Evolutionary conservation across 2,888 invertebrate species (phyloP).

Genomic region (Drepanosiphum platanoidis): DNA sequence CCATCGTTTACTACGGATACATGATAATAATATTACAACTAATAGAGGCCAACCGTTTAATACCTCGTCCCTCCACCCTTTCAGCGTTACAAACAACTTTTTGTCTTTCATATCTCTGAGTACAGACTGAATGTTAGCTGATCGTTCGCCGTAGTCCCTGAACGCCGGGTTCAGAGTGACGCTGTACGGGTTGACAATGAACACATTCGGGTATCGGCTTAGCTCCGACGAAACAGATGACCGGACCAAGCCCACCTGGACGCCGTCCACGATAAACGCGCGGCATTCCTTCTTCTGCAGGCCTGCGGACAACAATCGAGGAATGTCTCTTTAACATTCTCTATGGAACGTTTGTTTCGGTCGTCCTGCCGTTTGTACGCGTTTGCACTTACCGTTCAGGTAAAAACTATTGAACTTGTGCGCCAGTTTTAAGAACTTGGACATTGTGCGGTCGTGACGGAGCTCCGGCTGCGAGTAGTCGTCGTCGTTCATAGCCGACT

Average conservation of each 20-base stretch:
- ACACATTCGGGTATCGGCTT: slow-evolving; percentile 83
- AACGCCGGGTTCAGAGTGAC: slow-evolving; percentile 89
- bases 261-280: slow-evolving; percentile 88
- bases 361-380: neutral
- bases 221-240: slow-evolving; percentile 86
- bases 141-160: slow-evolving; percentile 84
- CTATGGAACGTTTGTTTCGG: too few species aligned
- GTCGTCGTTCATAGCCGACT: slow-evolving; percentile 31
- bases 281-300: slow-evolving; percentile 81
- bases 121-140: slow-evolving; percentile 80
- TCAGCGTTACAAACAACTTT: slow-evolving; percentile 81
- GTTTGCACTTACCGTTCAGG: slow-evolving; percentile 75
- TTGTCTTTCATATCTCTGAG: slow-evolving; percentile 80
- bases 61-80: slow-evolving; percentile 95
- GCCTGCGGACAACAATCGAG: too few species aligned
- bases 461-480: too few species aligned
- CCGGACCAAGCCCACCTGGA: slow-evolving; percentile 88
- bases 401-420: slow-evolving; percentile 91
- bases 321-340: too few species aligned
- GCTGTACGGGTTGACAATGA: slow-evolving; percentile 76
- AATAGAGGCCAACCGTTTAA: too few species aligned
- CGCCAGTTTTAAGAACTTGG: slow-evolving; percentile 80
- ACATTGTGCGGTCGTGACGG: slow-evolving; percentile 67
- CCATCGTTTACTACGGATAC: too few species aligned
- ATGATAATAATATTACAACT: too few species aligned